Conservation (phyloP, 1,140 invertebrate genomes). For the Andricus grossulariae region DNA sequence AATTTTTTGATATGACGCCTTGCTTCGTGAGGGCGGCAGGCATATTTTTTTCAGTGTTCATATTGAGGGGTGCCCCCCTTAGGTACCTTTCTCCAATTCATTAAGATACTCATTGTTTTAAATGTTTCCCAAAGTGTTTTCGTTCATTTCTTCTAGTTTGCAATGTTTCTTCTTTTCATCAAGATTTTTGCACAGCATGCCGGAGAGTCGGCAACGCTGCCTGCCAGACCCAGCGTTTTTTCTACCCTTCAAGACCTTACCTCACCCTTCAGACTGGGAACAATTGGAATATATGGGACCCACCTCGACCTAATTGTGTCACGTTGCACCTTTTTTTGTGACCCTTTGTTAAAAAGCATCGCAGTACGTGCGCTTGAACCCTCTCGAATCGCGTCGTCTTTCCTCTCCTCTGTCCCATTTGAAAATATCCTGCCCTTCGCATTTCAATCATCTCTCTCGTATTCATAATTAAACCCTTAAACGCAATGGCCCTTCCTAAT, state of each 20-base stretch:
- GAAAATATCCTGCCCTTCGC: conserved; percentile 6
- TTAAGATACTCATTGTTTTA: too few species aligned
- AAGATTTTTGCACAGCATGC: conserved; percentile 42
- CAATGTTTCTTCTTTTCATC: conserved; percentile 26
- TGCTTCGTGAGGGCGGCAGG: too few species aligned
- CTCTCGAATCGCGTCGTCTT: conserved; percentile 12
- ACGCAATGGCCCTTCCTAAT: neutral
- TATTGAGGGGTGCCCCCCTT: too few species aligned
- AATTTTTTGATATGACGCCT: too few species aligned
- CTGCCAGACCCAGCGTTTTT: conserved; percentile 51
- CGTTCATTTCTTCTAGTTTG: neutral
- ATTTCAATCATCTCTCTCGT: conserved; percentile 7
- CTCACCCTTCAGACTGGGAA: conserved; percentile 56
- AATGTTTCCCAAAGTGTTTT: neutral
- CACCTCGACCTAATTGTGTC: conserved; percentile 61
- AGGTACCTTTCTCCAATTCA: too few species aligned
- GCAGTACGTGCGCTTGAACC: conserved; percentile 4
- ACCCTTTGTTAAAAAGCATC: conserved; percentile 9
- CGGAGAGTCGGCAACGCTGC: conserved; percentile 37
- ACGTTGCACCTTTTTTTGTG: conserved; percentile 44
- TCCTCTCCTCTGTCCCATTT: neutral
- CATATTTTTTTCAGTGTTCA: too few species aligned
- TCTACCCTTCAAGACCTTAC: conserved; percentile 58
- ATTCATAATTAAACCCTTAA: conserved; percentile 8
- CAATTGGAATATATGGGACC: conserved; percentile 50